phyloP scores from a whole-genome alignment of 64 coral and sea anemone species.

The Astreopora myriophthalma region DNA sequence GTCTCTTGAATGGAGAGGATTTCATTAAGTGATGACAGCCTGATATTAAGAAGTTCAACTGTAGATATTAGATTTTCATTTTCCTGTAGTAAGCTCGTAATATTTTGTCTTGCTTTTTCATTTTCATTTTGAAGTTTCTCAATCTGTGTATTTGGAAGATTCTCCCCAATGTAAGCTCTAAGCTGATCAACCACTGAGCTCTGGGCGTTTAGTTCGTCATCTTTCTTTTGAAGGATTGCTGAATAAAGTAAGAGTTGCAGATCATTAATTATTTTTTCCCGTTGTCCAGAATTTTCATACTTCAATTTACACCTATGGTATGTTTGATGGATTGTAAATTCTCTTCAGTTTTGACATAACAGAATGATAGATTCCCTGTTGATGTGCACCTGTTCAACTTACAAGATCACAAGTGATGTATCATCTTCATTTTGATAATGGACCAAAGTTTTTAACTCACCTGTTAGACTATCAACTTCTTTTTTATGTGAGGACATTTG shows the following conservation, averaged over 20 bases:
- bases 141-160: slow-evolving; percentile 70
- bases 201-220: slow-evolving; percentile 66
- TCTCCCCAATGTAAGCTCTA: slow-evolving; percentile 85
- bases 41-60: slow-evolving; percentile 72
- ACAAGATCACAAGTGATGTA: no score
- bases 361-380: no score
- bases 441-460: background rate
- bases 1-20: slow-evolving; percentile 86
- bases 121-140: slow-evolving; percentile 75
- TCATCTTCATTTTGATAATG: no score
- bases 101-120: slow-evolving; percentile 51
- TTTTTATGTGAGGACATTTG: slow-evolving; percentile 19
- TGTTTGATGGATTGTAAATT: no score
- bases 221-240: slow-evolving; percentile 80
- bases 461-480: slow-evolving; percentile 22
- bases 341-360: no score
- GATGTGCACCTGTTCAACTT: no score
- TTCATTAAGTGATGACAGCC: slow-evolving; percentile 86
- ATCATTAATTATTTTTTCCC: no score
- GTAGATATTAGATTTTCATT: slow-evolving; percentile 79
- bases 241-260: slow-evolving; percentile 1
- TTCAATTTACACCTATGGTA: no score
- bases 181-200: slow-evolving; percentile 69
- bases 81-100: slow-evolving; percentile 66
- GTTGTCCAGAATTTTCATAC: no score